Percentiles rank a stretch among this genome's conserved stretches.
phyloP scores from a whole-genome alignment of 2,888 invertebrate species.

The Tenthredo notha region DNA sequence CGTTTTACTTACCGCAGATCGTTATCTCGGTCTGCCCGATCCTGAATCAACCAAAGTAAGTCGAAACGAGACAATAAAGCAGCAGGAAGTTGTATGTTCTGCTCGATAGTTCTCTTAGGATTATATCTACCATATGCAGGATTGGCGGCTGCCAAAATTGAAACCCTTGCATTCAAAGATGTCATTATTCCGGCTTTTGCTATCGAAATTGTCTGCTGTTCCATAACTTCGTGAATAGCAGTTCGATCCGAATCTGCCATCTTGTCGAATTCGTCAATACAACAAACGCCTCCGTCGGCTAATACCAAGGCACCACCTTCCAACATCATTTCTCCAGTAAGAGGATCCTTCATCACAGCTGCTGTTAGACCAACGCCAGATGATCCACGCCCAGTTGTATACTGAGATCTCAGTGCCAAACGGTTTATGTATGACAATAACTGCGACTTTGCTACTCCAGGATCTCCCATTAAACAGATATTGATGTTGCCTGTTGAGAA shows the following conservation, averaged over 20 bases:
- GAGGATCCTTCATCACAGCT: slow-evolving; percentile 97
- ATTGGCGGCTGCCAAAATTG: slow-evolving; percentile 99
- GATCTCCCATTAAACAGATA: slow-evolving; percentile 99
- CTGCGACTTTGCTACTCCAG: slow-evolving; percentile 99
- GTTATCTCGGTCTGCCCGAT: slow-evolving; percentile 84
- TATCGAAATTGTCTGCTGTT: slow-evolving; percentile 99
- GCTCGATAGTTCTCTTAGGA: slow-evolving; percentile 95
- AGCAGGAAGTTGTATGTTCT: slow-evolving; percentile 98
- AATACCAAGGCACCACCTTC: slow-evolving; percentile 98
- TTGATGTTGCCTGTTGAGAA: slow-evolving; percentile 89
- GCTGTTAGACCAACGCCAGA: slow-evolving; percentile 99
- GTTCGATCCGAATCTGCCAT: slow-evolving; percentile 98
- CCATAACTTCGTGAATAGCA: slow-evolving; percentile 99
- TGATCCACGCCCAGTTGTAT: slow-evolving; percentile 97
- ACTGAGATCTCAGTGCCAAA: slow-evolving; percentile 94
- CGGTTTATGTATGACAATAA: slow-evolving; percentile 96
- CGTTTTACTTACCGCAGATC: slow-evolving; percentile 80
- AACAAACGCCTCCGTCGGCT: slow-evolving; percentile 98
- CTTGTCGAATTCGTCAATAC: slow-evolving; percentile 99
- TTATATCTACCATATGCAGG: slow-evolving; percentile 99
- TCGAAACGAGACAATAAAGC: slow-evolving; percentile 98
- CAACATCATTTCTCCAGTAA: slow-evolving; percentile 98
- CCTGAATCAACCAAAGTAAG: slow-evolving; percentile 96
- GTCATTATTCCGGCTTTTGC: slow-evolving; percentile 99
- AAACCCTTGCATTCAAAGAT: slow-evolving; percentile 97